Evolutionary conservation across 2,113 vertebrate species (phyloP).

Genomic region (Empidonax traillii): DNA sequence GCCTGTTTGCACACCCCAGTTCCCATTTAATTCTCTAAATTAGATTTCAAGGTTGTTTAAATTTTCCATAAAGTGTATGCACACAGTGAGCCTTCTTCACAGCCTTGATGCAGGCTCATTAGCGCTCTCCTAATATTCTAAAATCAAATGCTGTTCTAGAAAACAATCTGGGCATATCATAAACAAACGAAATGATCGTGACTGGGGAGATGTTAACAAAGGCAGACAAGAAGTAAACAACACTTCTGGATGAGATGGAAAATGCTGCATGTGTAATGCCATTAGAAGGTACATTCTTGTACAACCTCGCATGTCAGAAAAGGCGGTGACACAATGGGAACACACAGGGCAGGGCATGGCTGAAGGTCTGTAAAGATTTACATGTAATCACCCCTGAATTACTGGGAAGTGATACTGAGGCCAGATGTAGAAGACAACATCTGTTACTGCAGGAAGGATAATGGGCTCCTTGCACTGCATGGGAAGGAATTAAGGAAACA

Average conservation of each 20-base stretch:
- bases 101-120: not conserved
- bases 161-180: not conserved
- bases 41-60: slow-evolving; percentile 25
- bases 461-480: not conserved
- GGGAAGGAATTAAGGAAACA: not conserved
- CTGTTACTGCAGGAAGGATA: not conserved
- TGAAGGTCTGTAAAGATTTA: not conserved
- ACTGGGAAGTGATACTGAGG: not conserved
- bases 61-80: not conserved
- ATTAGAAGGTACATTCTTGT: not conserved
- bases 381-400: not conserved
- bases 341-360: not conserved
- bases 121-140: not conserved
- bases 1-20: not conserved
- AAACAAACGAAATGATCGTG: not conserved
- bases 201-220: not conserved
- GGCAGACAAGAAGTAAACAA: slow-evolving; percentile 10
- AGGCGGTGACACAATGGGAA: not conserved
- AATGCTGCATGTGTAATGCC: not conserved
- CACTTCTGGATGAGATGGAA: not conserved
- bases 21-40: slow-evolving; percentile 13
- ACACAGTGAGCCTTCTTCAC: not conserved
- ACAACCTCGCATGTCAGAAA: not conserved
- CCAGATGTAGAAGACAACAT: not conserved
- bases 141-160: not conserved